Base-by-base conservation (phyloP, 2,888 invertebrate genomes). In the Hirtodrosophila trivittata region DNA sequence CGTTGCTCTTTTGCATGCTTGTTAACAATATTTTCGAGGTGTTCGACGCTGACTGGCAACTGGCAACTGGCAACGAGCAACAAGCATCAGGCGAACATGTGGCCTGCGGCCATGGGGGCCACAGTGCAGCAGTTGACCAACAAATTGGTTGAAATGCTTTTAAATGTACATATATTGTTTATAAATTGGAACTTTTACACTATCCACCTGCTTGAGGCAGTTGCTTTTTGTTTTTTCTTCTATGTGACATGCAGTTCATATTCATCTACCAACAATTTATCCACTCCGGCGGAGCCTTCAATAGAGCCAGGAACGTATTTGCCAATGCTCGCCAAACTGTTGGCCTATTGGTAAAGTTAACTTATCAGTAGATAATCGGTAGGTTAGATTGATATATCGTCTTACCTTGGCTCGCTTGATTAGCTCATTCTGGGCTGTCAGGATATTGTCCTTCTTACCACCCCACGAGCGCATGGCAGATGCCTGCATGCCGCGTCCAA, bases 401-500 rank as follows among this genome's bases (percentile, higher is more conserved):
- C 91, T 89, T 91, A 97, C 98, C 95, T 96, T 97, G 42, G 98
- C 98, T 74, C 98, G 94, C 91, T 96, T 97, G 83, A 98, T 90
- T 21, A 99, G 94, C 91, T 98, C 97, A 16, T 93, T 92, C 91
- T 99, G 98, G 5, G 93, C 99, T 76, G 94, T 94, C 39, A 91
- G 91, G 38, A 98, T 90, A 88, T 97, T 97, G 83, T 97, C 98
- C 59, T 94, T 93, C 91, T 97, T 97, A 83, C 99, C 99, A 50
- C 92, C 94, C 99, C 99, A 99, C 13, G 97, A 97, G 54, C 95
- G 94, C 86, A 99, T 93, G 1, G 97, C 98, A 41, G 98, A 98
- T 14, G 98, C 98, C 92, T 99, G 97, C 57, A 99, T 94, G 50
- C 99, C 99, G 77, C 99, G 96, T 1, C 99, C 99, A 91, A 96